A percentile compares a stretch with the other conserved stretches of the same genome.
These are phyloP conservation scores for Drosophila guanche DNA, from an alignment of 1,140 invertebrate species.

Conservation along the genomic window DNA sequence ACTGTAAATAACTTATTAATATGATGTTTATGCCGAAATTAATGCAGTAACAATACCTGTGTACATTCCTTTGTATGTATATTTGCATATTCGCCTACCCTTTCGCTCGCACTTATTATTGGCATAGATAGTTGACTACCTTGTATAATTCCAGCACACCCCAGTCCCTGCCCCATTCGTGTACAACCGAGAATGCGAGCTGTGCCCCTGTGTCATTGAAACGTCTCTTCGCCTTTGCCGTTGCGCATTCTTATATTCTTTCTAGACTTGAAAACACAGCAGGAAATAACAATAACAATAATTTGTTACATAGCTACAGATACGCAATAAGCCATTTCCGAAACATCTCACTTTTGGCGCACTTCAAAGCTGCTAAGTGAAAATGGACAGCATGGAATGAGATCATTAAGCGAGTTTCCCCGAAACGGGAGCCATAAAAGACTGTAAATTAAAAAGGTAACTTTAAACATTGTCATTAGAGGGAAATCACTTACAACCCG, in stretches of 20 bases:
- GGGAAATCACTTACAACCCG: constrained; percentile 66
- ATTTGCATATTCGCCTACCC: too few species aligned
- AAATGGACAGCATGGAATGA: constrained; percentile 26
- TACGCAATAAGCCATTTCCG: constrained; percentile 56
- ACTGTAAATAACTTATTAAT: too few species aligned
- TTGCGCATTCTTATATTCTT: constrained; percentile 24
- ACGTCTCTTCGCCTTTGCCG: constrained; percentile 26
- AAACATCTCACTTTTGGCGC: constrained; percentile 46
- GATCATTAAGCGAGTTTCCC: constrained; percentile 48
- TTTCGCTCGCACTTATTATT: too few species aligned
- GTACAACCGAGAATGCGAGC: too few species aligned
- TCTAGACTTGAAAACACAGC: not conserved
- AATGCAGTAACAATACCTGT: too few species aligned
- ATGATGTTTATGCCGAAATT: too few species aligned
- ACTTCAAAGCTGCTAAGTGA: constrained; percentile 11
- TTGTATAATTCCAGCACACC: not conserved
- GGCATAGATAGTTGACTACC: too few species aligned
- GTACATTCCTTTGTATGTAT: too few species aligned
- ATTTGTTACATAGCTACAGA: constrained; percentile 6
- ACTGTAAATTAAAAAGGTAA: constrained; percentile 43
- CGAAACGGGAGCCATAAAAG: constrained; percentile 39
- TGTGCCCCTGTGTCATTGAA: constrained; percentile 4
- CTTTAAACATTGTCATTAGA: constrained; percentile 71
- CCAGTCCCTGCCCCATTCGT: constrained; percentile 2
- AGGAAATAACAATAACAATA: not conserved